Percentiles rank a stretch among this genome's conserved stretches.
Evolutionary conservation across 1,140 invertebrate genomes (phyloP).

Genomic region (Drosophila mauritiana): DNA sequence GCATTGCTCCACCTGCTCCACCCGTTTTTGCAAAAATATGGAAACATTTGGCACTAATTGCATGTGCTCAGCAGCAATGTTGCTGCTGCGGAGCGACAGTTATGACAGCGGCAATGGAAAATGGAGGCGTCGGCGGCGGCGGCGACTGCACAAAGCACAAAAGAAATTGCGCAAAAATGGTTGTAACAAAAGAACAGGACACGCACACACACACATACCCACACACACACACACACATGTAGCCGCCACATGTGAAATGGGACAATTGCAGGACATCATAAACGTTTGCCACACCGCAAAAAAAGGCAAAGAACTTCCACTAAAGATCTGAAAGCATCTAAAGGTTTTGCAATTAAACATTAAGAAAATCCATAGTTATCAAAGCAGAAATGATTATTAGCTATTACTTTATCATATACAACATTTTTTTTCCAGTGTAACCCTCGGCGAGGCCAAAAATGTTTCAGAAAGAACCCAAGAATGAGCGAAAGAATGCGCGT

Average conservation of each 20-base stretch:
- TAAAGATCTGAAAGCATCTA: no score
- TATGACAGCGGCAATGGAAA: slow-evolving; percentile 70
- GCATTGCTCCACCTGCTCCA: slow-evolving; percentile 32
- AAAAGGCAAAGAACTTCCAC: slow-evolving; percentile 4
- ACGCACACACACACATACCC: slow-evolving; percentile 16
- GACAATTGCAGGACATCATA: slow-evolving; percentile 79
- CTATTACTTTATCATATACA: no score
- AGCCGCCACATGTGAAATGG: slow-evolving; percentile 45
- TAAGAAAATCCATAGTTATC: no score
- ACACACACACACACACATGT: slow-evolving; percentile 13
- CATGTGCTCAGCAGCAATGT: slow-evolving; percentile 75
- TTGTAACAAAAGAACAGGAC: slow-evolving; percentile 77
- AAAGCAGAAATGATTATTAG: no score
- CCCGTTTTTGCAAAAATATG: slow-evolving; percentile 68
- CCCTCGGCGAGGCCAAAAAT: slow-evolving; percentile 49
- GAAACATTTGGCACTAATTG: slow-evolving; percentile 82
- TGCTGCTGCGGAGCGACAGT: slow-evolving; percentile 68
- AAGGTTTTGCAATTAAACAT: no score
- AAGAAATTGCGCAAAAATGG: slow-evolving; percentile 81
- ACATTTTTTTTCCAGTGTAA: neutral
- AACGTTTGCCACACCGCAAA: slow-evolving; percentile 54
- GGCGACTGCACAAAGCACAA: slow-evolving; percentile 69
- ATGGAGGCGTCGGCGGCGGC: slow-evolving; percentile 29
- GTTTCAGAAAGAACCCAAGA: slow-evolving; percentile 45
- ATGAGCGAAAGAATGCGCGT: slow-evolving; percentile 11